Conservation (phyloP, 2,113 vertebrate species). For the Labeo rohita region DNA sequence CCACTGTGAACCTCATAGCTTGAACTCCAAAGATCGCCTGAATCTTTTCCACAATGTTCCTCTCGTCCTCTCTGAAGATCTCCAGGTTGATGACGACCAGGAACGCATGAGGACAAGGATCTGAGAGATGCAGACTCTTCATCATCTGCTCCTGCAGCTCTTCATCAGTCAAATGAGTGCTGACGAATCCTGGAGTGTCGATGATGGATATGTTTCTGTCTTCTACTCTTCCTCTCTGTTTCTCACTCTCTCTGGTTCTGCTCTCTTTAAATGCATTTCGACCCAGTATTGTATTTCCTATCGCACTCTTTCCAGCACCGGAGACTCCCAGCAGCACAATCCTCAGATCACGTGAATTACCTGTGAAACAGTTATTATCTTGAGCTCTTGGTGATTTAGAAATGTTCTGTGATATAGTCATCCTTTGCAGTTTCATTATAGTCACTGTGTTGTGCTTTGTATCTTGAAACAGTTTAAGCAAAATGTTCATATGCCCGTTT, state of each 20-base stretch:
- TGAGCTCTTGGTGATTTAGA: too few relatives aligned
- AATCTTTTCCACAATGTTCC: background rate
- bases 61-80: background rate
- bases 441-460: too few relatives aligned
- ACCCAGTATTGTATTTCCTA: constrained; percentile 13
- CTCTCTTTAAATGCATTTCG: background rate
- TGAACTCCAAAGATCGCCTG: constrained; percentile 34
- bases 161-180: background rate
- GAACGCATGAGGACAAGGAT: constrained; percentile 53
- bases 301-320: constrained; percentile 26
- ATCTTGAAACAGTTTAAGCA: too few relatives aligned
- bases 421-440: too few relatives aligned
- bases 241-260: background rate
- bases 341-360: background rate
- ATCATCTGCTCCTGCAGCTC: background rate
- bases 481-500: too few relatives aligned
- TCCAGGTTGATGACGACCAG: constrained; percentile 46
- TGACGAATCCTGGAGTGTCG: constrained; percentile 62
- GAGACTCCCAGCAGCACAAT: constrained; percentile 3
- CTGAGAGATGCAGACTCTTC: background rate
- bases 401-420: too few relatives aligned
- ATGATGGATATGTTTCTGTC: constrained; percentile 41
- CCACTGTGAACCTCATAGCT: constrained; percentile 36
- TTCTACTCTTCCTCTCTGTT: background rate
- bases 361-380: background rate